Base-by-base conservation (phyloP, 2,113 vertebrate genomes). In the Physeter macrocephalus region DNA sequence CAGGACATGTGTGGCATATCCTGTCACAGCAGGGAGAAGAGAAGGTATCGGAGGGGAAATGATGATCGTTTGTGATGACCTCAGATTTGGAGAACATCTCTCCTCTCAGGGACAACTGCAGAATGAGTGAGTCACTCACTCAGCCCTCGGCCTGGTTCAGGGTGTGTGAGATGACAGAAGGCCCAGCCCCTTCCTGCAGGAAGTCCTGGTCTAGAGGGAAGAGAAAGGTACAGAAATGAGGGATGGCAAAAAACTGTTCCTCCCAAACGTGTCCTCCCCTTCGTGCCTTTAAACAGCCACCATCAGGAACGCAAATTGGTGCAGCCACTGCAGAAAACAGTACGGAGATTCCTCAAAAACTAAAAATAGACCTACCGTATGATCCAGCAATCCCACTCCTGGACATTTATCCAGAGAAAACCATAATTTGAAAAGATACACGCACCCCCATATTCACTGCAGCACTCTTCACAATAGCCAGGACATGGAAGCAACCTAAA, bases 151-250 rank as follows among this genome's bases (percentile, higher is more conserved):
- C 3, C 41, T 15, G 2, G 6, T 43, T 43, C 59, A 61, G 49
- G 59, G 31, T 1, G 0, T 21, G 15, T 0, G 0, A 27, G 36
- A 9, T 1, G 31, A 54, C 14, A 31, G n/a, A 62, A 34, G 62
- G 14, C 14, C 0, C 43, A 59, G 13, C 4, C 21, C 25, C 3
- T 11, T 41, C 18, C 82, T 57, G 2, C 3, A 31, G n/a, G 31
- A 11, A n/a, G 25, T 62, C 46, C 54, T 46, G 59, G n/a, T 14
- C 52, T 69, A 0, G 1, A 34, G 0, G 4, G 4, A 8, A 46
- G 11, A 81, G 52, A 36, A 71, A 36, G 36, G 31, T 49, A 5
- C 6, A 43, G 39, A 67, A 39, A 41, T 4, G 6, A n/a, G 13
- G 39, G 54, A 9, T 4, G 21, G 7, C 4, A 13, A 21, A 20